Evolutionary conservation across 1,140 invertebrate genomes (phyloP).

Genomic region (Geopemphigus sp.): DNA sequence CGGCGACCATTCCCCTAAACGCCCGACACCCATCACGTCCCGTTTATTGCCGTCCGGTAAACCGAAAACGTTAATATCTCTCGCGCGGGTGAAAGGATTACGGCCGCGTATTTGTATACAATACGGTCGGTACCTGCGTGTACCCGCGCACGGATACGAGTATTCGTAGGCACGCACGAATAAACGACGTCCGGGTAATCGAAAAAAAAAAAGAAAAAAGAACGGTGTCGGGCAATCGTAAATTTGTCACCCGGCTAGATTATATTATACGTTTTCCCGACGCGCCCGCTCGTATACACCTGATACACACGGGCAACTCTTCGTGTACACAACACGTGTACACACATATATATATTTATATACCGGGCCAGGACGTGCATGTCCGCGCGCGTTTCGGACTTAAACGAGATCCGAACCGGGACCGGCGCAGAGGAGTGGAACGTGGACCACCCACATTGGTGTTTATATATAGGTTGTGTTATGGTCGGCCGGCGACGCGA

Average conservation of each 20-base stretch:
- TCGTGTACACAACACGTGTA: too few species aligned
- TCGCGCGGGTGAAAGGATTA: not conserved
- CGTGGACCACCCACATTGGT: slow-evolving; percentile 33
- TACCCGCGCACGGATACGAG: too few species aligned
- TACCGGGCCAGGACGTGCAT: not conserved
- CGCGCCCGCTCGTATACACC: not conserved
- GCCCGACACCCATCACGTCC: too few species aligned
- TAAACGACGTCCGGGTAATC: too few species aligned
- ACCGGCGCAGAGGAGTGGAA: not conserved
- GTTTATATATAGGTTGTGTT: slow-evolving; percentile 11
- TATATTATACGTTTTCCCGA: too few species aligned
- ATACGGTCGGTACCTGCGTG: not conserved
- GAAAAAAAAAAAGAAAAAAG: too few species aligned
- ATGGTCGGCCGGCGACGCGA: slow-evolving; percentile 21
- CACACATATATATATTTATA: too few species aligned
- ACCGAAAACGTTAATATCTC: not conserved
- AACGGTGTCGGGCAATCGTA: not conserved
- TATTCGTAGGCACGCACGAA: too few species aligned
- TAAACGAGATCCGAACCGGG: slow-evolving; percentile 10
- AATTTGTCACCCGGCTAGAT: slow-evolving; percentile 11
- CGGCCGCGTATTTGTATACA: too few species aligned
- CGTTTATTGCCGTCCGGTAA: not conserved
- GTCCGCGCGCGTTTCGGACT: slow-evolving; percentile 15
- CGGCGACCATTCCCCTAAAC: too few species aligned
- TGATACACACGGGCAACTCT: too few species aligned